Conservation (phyloP, 2,113 vertebrate genomes). For the Vulpes vulpes region DNA sequence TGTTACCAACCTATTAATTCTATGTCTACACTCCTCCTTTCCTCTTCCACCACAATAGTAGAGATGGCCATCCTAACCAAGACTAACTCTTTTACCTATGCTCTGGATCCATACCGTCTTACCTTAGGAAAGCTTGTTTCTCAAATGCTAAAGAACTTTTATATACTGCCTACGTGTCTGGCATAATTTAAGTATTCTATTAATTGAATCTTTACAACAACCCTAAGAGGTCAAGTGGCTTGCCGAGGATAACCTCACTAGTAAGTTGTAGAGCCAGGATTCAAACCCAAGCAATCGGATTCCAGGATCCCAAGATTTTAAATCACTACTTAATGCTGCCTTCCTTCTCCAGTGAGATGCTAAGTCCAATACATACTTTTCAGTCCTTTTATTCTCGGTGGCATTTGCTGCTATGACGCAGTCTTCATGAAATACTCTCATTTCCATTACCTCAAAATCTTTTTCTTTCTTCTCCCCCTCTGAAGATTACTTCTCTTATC, state of each 20-base stretch:
- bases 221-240: neutral
- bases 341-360: neutral
- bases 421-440: neutral
- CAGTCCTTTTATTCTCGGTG: neutral
- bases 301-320: constrained; percentile 39
- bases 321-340: neutral
- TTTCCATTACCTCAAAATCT: neutral
- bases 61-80: neutral
- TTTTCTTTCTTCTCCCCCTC: neutral
- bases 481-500: neutral
- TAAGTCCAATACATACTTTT: neutral
- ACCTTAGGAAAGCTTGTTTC: constrained; percentile 17
- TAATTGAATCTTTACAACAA: neutral
- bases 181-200: constrained; percentile 10
- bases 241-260: neutral
- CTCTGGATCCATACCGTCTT: neutral
- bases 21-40: neutral
- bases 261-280: neutral
- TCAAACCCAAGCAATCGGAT: neutral
- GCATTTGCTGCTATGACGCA: constrained; percentile 11
- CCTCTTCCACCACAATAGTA: neutral
- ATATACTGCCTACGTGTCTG: neutral
- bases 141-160: constrained; percentile 44
- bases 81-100: neutral
- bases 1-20: constrained; percentile 6